Percentiles rank a stretch among this genome's conserved stretches.
Conservation (phyloP, 2,113 vertebrate species). For the Microtus pennsylvanicus region DNA sequence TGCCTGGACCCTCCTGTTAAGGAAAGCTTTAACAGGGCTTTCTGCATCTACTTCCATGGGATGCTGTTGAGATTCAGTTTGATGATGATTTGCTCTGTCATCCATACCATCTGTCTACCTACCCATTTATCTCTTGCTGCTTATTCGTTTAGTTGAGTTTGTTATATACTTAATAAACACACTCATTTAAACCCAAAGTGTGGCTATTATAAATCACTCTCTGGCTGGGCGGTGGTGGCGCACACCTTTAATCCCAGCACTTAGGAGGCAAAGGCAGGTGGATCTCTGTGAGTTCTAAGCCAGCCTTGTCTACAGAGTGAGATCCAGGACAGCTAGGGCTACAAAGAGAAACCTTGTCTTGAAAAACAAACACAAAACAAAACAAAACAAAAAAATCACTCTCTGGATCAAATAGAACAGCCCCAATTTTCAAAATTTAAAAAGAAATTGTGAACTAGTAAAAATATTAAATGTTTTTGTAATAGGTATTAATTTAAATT, state of each 20-base stretch:
- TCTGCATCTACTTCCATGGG: not conserved
- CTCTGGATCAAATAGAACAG: not conserved
- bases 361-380: not conserved
- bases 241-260: not conserved
- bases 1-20: not conserved
- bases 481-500: slow-evolving; percentile 37
- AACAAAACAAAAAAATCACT: not conserved
- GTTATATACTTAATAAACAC: not conserved
- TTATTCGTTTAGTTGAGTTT: not conserved
- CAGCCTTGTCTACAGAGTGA: not conserved
- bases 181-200: not conserved
- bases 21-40: too few species aligned
- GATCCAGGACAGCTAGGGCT: not conserved
- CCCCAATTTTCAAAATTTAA: not conserved
- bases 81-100: not conserved
- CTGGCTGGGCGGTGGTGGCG: not conserved
- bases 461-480: not conserved
- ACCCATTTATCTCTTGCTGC: not conserved
- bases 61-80: not conserved
- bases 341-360: not conserved
- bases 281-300: not conserved
- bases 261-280: not conserved
- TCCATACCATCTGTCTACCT: too few species aligned
- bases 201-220: not conserved
- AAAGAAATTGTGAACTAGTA: slow-evolving; percentile 34